Percentiles rank a stretch among this genome's conserved stretches.
phyloP scores from a whole-genome alignment of 2,113 vertebrate genomes.

The Sceloporus undulatus region DNA sequence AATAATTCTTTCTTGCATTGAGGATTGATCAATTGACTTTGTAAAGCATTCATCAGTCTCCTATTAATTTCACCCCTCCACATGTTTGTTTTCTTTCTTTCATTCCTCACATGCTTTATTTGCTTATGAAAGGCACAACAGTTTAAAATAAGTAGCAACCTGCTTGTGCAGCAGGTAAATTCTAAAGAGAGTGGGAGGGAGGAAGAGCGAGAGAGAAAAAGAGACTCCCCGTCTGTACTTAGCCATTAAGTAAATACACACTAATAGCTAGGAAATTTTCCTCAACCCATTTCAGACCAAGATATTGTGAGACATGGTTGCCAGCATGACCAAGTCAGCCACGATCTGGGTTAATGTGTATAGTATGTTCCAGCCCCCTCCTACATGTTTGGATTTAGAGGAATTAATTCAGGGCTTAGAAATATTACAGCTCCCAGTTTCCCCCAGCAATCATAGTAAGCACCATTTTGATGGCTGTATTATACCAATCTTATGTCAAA shows the following conservation, averaged over 20 bases:
- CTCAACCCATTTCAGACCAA: neutral
- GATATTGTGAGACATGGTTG: neutral
- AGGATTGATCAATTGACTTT: neutral
- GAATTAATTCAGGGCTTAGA: too few species aligned
- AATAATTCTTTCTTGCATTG: neutral
- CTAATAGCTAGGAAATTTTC: neutral
- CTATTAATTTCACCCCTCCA: neutral
- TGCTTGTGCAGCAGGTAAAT: neutral
- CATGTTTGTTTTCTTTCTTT: too few species aligned
- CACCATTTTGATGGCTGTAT: too few species aligned
- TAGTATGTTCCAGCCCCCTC: neutral
- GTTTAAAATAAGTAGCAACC: too few species aligned
- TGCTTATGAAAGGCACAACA: too few species aligned
- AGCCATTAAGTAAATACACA: constrained; percentile 9
- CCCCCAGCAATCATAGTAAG: too few species aligned
- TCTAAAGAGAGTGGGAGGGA: neutral
- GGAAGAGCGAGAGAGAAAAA: neutral
- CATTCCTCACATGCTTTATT: neutral
- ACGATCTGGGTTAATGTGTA: neutral
- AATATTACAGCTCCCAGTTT: too few species aligned
- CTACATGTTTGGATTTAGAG: neutral
- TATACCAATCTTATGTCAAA: too few species aligned
- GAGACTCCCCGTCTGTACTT: neutral
- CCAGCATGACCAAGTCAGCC: neutral
- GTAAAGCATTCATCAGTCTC: neutral